phyloP scores from a whole-genome alignment of 2,797 vertebrate species.

The Erithacus rubecula region DNA sequence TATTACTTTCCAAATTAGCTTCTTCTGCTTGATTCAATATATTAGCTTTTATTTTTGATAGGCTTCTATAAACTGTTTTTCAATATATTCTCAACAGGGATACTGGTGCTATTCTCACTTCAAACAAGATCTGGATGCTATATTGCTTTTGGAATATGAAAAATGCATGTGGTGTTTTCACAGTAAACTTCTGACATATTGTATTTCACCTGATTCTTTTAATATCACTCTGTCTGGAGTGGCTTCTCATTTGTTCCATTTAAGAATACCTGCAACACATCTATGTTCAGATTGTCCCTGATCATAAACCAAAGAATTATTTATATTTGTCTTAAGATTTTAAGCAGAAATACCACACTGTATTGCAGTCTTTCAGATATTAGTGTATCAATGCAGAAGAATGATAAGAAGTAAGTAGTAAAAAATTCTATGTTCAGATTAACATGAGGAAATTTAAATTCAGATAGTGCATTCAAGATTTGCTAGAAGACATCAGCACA shows the following conservation, averaged over 20 bases:
- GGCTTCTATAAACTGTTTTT: neutral
- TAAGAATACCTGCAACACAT: neutral
- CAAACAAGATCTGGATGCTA: neutral
- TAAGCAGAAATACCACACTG: neutral
- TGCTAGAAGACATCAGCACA: neutral
- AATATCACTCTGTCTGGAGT: neutral
- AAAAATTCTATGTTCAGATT: neutral
- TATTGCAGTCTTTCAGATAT: neutral
- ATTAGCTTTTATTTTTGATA: neutral
- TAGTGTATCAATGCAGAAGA: neutral
- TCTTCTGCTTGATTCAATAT: neutral
- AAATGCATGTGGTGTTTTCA: neutral
- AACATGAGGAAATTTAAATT: neutral
- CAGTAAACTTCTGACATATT: neutral
- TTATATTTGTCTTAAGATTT: neutral
- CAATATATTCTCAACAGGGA: neutral
- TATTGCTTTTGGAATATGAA: neutral
- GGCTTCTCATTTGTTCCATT: neutral
- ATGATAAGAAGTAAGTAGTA: neutral
- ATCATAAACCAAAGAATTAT: neutral
- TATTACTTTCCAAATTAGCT: neutral
- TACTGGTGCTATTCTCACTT: neutral
- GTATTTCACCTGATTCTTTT: neutral
- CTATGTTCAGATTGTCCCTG: neutral
- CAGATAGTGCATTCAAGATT: neutral